Percentiles rank a stretch among this genome's conserved stretches.
These are phyloP conservation scores for Leguminivora glycinivorella DNA, from an alignment of 1,140 invertebrate species.

Conservation along the genomic window DNA sequence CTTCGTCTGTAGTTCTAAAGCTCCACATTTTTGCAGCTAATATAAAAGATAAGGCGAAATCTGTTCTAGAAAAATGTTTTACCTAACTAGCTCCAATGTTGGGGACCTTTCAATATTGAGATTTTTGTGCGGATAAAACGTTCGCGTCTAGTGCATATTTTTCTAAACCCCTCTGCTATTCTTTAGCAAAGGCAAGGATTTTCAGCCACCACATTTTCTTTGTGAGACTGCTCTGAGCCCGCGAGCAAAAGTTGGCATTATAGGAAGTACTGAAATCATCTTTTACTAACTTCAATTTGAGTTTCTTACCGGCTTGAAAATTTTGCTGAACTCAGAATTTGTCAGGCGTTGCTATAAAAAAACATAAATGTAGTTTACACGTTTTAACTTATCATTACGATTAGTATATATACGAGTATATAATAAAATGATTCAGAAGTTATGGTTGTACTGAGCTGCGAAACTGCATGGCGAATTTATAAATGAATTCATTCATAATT, in stretches of 20 bases:
- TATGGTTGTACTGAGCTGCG: too few species aligned
- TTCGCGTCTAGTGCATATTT: neutral
- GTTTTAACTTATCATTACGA: too few species aligned
- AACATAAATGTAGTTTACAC: neutral
- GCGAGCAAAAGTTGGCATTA: neutral
- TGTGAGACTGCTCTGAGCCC: neutral
- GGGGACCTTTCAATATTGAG: neutral
- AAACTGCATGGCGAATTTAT: too few species aligned
- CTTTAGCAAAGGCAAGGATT: neutral
- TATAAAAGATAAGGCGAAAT: neutral
- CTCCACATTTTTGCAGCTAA: neutral
- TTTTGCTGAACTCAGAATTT: neutral
- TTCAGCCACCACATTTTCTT: slow-evolving; percentile 5
- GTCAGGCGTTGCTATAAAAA: neutral
- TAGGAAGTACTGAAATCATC: neutral
- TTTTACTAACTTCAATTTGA: slow-evolving; percentile 1
- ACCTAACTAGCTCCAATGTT: neutral
- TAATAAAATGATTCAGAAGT: too few species aligned
- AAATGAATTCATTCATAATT: too few species aligned
- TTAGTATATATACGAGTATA: too few species aligned
- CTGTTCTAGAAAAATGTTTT: neutral
- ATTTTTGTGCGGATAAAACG: neutral
- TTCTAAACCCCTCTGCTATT: slow-evolving; percentile 3
- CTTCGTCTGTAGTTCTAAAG: too few species aligned
- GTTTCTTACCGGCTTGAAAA: neutral